A percentile compares a stretch with the other conserved stretches of the same genome.
These are phyloP conservation scores for Drosophila quasianomalipes DNA, from an alignment of 2,888 invertebrate genomes.

Conservation along the genomic window DNA sequence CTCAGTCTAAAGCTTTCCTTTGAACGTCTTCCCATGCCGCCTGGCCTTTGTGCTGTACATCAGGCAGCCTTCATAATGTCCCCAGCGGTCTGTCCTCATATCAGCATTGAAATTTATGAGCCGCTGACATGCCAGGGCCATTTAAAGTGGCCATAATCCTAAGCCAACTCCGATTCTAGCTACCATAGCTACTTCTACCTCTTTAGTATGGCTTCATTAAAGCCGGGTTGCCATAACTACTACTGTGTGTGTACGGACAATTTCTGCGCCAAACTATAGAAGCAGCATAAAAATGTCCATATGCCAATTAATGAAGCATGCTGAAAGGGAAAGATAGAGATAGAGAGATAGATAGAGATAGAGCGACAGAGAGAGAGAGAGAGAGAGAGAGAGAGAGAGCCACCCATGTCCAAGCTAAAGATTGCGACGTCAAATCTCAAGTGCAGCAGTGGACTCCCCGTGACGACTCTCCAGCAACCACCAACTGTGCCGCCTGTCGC, in stretches of 20 bases:
- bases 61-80: slow-evolving; percentile 46
- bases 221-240: slow-evolving; percentile 45
- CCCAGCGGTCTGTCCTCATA: slow-evolving; percentile 48
- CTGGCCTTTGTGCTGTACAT: slow-evolving; percentile 42
- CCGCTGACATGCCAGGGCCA: slow-evolving; percentile 76
- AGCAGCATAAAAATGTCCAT: slow-evolving; percentile 73
- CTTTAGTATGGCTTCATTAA: slow-evolving; percentile 72
- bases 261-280: slow-evolving; percentile 54
- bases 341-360: slow-evolving; percentile 3
- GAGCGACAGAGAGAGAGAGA: not conserved
- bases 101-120: slow-evolving; percentile 69
- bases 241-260: slow-evolving; percentile 30
- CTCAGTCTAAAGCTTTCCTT: slow-evolving; percentile 13
- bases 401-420: slow-evolving; percentile 13
- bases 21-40: slow-evolving; percentile 51
- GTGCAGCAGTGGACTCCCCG: slow-evolving; percentile 49
- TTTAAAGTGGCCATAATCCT: slow-evolving; percentile 67
- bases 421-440: slow-evolving; percentile 17
- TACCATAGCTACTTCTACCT: slow-evolving; percentile 30
- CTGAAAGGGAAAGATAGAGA: slow-evolving; percentile 3
- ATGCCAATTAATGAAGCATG: slow-evolving; percentile 70
- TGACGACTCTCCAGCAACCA: slow-evolving; percentile 37
- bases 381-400: slow-evolving; percentile 4
- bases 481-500: slow-evolving; percentile 64
- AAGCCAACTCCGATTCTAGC: slow-evolving; percentile 24